Evolutionary conservation across 1,140 invertebrate genomes (phyloP), one percentile per base, ranked within the genome.

Genomic region (Pseudachorutes palmiensis): DNA sequence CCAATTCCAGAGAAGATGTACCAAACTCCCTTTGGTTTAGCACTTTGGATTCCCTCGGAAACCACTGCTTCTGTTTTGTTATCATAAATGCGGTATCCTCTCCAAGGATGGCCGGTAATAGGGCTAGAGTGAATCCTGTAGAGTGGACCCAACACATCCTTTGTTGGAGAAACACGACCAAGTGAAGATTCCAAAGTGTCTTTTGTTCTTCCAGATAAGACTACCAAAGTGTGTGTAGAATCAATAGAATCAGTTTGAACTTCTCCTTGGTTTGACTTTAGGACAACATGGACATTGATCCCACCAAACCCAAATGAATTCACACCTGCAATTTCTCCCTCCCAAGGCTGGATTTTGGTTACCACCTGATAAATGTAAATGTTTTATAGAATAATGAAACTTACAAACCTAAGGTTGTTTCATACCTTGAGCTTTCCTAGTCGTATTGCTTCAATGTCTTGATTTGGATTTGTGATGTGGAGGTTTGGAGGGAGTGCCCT

Each of bases 1-100:
- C 95, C 96, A 94, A 98, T 97, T 45, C 95, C 95, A 58, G 93
- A 89, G 79, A 95, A 98, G 48, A 98, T 82, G 77, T 86, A 97
- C 90, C 93, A 98, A 28, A 98, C 24, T 22, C 16, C n/a, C 22
- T n/a, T n/a, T n/a, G 5, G n/a, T 29, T 58, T 5, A 29, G 55
- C 28, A 9, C 5, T 12, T 22, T 22, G 55, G 55, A 24, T 24
- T 22, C 55, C 24, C 12, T 58, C 24, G 36, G 36, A 41, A 19
- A 41, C 19, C 5, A 41, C 19, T 41, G 5, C 36, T 41, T 5
- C 36, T 19, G 36, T 5, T 19, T 9, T 41, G 5, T 9, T 41
- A 19, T 5, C 19, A 41, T 41, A 9, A 5, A 5, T 41, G 5
- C 19, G 36, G 36, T 9, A 41, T n/a, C n/a, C n/a, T n/a, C n/a